Percentiles rank a stretch among this genome's conserved stretches.
Conservation (phyloP, 1,140 invertebrate species). For the Dysdera silvatica region DNA sequence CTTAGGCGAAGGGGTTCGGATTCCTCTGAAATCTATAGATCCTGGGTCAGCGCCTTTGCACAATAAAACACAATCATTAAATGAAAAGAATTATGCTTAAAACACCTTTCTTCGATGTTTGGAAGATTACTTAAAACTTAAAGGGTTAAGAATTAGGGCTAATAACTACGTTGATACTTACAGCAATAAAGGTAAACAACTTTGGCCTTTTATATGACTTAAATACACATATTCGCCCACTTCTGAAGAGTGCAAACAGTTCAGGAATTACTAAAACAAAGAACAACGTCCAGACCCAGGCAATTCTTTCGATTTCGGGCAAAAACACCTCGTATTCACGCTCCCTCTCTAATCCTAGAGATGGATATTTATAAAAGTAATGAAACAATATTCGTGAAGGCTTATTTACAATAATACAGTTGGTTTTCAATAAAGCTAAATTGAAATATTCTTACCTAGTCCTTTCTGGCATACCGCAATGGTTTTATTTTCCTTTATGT, state of each 20-base stretch:
- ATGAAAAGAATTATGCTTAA: too few species aligned
- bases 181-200: conserved; percentile 29
- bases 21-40: too few species aligned
- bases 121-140: too few species aligned
- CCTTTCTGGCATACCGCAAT: conserved; percentile 32
- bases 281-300: conserved; percentile 85
- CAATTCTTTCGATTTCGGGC: conserved; percentile 66
- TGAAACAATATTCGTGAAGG: not conserved
- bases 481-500: conserved; percentile 35
- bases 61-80: too few species aligned
- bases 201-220: conserved; percentile 48
- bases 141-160: not conserved
- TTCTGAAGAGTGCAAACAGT: conserved; percentile 73
- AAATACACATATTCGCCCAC: conserved; percentile 80
- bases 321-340: conserved; percentile 31
- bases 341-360: conserved; percentile 41
- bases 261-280: conserved; percentile 79
- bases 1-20: too few species aligned
- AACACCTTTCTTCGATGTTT: too few species aligned
- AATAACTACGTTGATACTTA: conserved; percentile 23
- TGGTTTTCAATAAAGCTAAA: not conserved
- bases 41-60: too few species aligned
- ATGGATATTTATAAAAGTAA: conserved; percentile 44
- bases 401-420: not conserved
- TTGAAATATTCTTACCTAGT: conserved; percentile 18